Percentiles rank a stretch among this genome's conserved stretches.
These are phyloP conservation scores for Callipepla californica DNA, from an alignment of 2,113 vertebrate species.

Conservation along the genomic window DNA sequence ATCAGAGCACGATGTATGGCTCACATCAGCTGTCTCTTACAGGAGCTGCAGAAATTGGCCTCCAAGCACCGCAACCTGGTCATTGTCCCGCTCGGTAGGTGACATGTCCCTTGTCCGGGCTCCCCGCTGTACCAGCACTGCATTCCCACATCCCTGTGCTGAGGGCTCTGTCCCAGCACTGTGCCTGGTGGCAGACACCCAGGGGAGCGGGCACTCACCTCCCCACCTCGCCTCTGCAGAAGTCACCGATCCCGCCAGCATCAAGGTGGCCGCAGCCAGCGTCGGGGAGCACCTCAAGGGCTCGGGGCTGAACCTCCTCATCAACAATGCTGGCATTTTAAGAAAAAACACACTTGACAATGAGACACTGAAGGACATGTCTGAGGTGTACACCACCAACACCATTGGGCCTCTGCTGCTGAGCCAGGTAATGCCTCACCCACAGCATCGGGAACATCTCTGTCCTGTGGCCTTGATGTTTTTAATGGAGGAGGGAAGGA, in stretches of 20 bases:
- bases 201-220: neutral
- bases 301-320: neutral
- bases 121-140: no score
- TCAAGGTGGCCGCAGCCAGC: neutral
- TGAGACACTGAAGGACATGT: neutral
- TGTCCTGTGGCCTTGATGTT: no score
- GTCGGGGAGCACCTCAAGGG: neutral
- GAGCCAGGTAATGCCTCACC: constrained; percentile 34
- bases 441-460: no score
- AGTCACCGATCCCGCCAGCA: neutral
- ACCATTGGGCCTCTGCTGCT: neutral
- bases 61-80: no score
- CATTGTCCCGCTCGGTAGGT: neutral
- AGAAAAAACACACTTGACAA: neutral
- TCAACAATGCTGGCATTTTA: neutral
- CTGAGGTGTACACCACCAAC: neutral
- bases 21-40: no score
- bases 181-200: no score
- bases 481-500: no score
- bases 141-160: no score
- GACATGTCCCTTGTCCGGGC: no score
- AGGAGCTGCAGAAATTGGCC: no score
- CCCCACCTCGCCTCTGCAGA: neutral
- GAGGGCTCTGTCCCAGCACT: no score
- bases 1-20: no score